Evolutionary conservation across 2,888 invertebrate genomes (phyloP).

Genomic region (Agrypnus murinus): DNA sequence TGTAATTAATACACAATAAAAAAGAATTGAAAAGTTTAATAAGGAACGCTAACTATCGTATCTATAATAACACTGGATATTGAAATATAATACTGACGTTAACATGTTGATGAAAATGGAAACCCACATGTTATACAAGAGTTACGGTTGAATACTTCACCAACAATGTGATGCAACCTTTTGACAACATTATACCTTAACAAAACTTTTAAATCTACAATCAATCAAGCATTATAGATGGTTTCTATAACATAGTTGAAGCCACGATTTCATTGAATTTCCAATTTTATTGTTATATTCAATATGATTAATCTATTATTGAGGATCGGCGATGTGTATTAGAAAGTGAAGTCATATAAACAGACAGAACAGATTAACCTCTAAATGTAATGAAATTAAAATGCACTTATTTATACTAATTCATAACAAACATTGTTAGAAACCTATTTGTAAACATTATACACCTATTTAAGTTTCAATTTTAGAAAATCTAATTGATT

Average conservation of each 20-base stretch:
- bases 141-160: conserved; percentile 5
- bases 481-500: not conserved
- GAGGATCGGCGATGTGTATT: not conserved
- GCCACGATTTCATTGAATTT: not conserved
- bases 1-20: no score
- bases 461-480: not conserved
- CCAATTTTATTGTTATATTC: not conserved
- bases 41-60: no score
- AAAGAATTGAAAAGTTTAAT: no score
- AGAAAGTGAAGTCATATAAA: not conserved
- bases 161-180: conserved; percentile 4
- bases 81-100: no score
- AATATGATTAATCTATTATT: not conserved
- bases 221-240: not conserved
- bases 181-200: not conserved
- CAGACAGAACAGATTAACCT: no score
- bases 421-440: no score
- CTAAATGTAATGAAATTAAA: no score
- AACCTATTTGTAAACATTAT: not conserved
- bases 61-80: no score
- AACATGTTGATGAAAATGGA: no score
- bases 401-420: no score
- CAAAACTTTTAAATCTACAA: not conserved
- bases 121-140: no score
- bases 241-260: not conserved